These are phyloP conservation scores for Amblyopsis hoosieri DNA, from an alignment of 2,797 vertebrate species.

Conservation along the genomic window DNA sequence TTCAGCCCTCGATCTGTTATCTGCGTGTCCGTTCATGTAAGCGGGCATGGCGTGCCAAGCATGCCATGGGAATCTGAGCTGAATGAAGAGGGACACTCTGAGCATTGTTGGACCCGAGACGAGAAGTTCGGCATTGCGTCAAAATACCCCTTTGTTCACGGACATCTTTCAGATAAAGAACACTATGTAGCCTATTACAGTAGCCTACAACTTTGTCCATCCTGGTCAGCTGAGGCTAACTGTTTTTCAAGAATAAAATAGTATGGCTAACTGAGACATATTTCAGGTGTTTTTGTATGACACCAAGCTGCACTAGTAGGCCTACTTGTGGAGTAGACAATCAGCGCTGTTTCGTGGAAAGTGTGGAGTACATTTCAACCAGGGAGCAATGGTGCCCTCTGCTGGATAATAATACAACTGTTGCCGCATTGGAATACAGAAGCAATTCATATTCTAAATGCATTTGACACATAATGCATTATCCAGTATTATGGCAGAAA, in stretches of 20 bases:
- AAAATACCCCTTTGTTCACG: constrained; percentile 40
- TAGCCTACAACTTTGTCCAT: too few relatives aligned
- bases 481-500: constrained; percentile 44
- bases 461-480: neutral
- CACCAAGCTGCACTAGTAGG: too few relatives aligned
- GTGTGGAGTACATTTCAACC: neutral
- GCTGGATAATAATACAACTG: constrained; percentile 9
- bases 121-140: constrained; percentile 30
- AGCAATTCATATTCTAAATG: constrained; percentile 1
- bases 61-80: constrained; percentile 37
- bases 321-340: too few relatives aligned
- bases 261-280: too few relatives aligned
- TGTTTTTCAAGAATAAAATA: too few relatives aligned
- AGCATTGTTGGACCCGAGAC: constrained; percentile 47
- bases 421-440: neutral
- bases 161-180: constrained; percentile 27
- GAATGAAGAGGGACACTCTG: constrained; percentile 34
- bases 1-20: constrained; percentile 39
- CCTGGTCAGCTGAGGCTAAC: too few relatives aligned
- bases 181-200: neutral
- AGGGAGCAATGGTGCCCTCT: constrained; percentile 47
- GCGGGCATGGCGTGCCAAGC: constrained; percentile 38
- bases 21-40: constrained; percentile 39
- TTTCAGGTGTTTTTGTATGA: too few relatives aligned
- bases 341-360: constrained; percentile 5